Evolutionary conservation across 2,797 vertebrate genomes (phyloP).

Genomic region (Hoplostethus mediterraneus): DNA sequence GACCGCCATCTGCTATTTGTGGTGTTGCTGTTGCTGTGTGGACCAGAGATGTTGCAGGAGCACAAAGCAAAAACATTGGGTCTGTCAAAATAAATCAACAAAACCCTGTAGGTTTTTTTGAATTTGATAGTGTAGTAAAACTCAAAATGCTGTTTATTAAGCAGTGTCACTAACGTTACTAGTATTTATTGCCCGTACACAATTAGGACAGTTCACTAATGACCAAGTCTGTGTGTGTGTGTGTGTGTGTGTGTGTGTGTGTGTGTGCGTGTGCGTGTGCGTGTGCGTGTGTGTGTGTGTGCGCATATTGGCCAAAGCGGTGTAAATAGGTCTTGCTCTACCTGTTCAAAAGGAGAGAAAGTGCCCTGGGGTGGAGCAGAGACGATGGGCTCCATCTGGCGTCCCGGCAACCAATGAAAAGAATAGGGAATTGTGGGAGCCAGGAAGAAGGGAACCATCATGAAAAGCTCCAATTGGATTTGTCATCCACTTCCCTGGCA

Average conservation of each 20-base stretch:
- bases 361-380: slow-evolving; percentile 78
- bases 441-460: slow-evolving; percentile 74
- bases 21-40: slow-evolving; percentile 40
- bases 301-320: slow-evolving; percentile 33
- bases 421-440: slow-evolving; percentile 64
- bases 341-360: slow-evolving; percentile 74
- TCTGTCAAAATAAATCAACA: slow-evolving; percentile 35
- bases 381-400: slow-evolving; percentile 82
- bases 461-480: slow-evolving; percentile 77
- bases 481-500: slow-evolving; percentile 77
- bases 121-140: slow-evolving; percentile 2
- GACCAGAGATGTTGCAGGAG: slow-evolving; percentile 36
- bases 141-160: slow-evolving; percentile 14
- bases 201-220: background rate
- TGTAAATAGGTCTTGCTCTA: slow-evolving; percentile 79
- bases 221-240: slow-evolving; percentile 1
- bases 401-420: slow-evolving; percentile 81
- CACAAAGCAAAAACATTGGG: slow-evolving; percentile 24
- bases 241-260: background rate
- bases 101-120: background rate
- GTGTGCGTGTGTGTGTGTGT: slow-evolving; percentile 12
- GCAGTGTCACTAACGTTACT: background rate
- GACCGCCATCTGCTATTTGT: slow-evolving; percentile 87
- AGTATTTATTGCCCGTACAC: slow-evolving; percentile 4
- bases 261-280: background rate